A percentile compares a stretch with the other conserved stretches of the same genome.
Conservation (phyloP, 2,113 vertebrate species). For the Eretmochelys imbricata region DNA sequence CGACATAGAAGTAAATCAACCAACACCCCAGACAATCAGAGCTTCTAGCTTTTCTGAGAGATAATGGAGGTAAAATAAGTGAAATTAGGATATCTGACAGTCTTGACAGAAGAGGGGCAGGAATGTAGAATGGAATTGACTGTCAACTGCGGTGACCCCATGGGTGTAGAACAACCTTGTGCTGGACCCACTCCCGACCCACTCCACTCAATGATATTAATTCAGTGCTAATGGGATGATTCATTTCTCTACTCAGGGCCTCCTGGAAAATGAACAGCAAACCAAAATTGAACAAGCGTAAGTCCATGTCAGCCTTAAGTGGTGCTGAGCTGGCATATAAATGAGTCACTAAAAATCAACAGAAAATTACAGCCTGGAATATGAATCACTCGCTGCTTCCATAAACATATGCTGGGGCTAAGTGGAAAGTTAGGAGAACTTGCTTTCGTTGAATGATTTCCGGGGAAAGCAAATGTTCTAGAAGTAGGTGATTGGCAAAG, state of each 20-base stretch:
- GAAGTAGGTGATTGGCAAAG: not conserved
- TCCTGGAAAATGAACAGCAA: not conserved
- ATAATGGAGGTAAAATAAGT: rapidly evolving
- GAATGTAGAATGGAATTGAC: not conserved
- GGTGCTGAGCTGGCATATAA: slow-evolving; percentile 56
- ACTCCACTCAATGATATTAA: not conserved
- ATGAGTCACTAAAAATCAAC: slow-evolving; percentile 50
- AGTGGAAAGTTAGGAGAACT: not conserved
- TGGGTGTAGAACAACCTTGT: rapidly evolving
- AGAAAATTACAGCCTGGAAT: slow-evolving; percentile 51
- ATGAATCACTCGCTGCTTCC: slow-evolving; percentile 46
- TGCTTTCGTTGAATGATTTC: not conserved
- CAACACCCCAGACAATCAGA: not conserved
- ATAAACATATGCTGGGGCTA: not conserved
- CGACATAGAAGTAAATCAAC: not conserved
- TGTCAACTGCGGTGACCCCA: not conserved
- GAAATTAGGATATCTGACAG: not conserved
- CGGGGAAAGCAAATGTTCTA: slow-evolving; percentile 2
- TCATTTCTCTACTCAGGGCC: not conserved
- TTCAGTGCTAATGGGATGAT: not conserved
- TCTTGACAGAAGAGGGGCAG: not conserved
- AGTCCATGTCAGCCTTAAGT: not conserved
- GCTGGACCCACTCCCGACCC: rapidly evolving
- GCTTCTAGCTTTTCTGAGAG: not conserved
- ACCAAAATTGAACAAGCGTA: not conserved